These are phyloP conservation scores for Malurus elegans DNA, from an alignment of 2,113 vertebrate genomes.

Conservation along the genomic window DNA sequence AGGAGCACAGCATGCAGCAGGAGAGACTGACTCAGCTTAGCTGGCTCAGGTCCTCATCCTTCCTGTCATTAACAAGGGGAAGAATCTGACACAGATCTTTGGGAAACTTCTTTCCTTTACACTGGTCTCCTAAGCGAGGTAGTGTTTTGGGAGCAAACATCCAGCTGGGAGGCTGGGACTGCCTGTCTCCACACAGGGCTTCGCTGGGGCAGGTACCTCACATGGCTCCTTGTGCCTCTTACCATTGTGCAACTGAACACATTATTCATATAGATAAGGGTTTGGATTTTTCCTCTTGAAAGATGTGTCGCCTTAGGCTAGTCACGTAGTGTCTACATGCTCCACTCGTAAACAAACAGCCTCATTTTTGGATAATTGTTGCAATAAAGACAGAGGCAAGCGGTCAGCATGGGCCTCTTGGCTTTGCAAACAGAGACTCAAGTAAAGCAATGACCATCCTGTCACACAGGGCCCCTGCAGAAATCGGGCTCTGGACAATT, in stretches of 20 bases:
- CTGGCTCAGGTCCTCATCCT: background rate
- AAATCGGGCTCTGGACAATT: background rate
- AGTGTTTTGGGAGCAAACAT: background rate
- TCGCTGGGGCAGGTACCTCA: background rate
- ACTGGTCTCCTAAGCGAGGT: background rate
- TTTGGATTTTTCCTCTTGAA: background rate
- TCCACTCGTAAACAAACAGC: background rate
- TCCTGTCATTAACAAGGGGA: background rate
- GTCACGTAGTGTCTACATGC: background rate
- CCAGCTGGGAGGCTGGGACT: accelerated
- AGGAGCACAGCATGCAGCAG: background rate
- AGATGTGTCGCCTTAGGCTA: background rate
- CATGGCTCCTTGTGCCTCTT: background rate
- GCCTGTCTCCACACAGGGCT: background rate
- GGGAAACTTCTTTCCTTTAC: background rate
- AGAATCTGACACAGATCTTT: background rate
- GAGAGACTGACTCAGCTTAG: background rate
- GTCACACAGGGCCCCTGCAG: background rate
- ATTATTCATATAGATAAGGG: background rate
- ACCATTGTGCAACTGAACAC: background rate
- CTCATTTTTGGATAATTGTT: background rate
- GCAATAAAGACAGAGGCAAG: background rate
- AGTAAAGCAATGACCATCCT: background rate
- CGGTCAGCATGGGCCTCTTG: background rate
- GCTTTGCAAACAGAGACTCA: background rate